Conservation (phyloP, 2,888 invertebrate genomes). For the Watsonalla binaria region DNA sequence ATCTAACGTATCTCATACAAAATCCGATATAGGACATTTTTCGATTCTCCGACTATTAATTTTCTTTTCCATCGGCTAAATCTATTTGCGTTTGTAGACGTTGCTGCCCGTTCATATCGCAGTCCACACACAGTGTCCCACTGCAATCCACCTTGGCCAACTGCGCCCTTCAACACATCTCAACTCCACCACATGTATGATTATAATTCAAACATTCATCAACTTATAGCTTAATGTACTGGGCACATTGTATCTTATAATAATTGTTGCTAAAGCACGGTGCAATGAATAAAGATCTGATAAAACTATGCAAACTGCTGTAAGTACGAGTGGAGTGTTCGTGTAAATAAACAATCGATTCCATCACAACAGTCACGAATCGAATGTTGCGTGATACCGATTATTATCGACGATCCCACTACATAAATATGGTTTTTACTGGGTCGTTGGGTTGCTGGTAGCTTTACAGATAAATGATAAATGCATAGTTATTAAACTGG, state of each 20-base stretch:
- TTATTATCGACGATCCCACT: neutral
- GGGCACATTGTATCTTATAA: no score
- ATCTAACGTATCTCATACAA: neutral
- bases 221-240: no score
- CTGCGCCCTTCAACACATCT: no score
- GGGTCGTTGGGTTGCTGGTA: neutral
- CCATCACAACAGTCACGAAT: conserved; percentile 4
- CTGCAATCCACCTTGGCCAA: no score
- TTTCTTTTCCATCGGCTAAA: neutral
- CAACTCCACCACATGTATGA: no score
- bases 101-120: no score
- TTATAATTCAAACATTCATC: no score
- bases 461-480: neutral
- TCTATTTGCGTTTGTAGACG: no score
- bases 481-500: neutral
- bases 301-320: neutral
- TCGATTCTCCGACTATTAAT: neutral
- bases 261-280: neutral
- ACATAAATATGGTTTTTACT: neutral
- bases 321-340: neutral
- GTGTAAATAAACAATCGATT: neutral
- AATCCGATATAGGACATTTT: neutral
- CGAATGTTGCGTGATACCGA: neutral
- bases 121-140: no score
- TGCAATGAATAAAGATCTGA: neutral